These are phyloP conservation scores for Nannobrachium achirus DNA, from an alignment of 2,113 vertebrate genomes.

Conservation along the genomic window DNA sequence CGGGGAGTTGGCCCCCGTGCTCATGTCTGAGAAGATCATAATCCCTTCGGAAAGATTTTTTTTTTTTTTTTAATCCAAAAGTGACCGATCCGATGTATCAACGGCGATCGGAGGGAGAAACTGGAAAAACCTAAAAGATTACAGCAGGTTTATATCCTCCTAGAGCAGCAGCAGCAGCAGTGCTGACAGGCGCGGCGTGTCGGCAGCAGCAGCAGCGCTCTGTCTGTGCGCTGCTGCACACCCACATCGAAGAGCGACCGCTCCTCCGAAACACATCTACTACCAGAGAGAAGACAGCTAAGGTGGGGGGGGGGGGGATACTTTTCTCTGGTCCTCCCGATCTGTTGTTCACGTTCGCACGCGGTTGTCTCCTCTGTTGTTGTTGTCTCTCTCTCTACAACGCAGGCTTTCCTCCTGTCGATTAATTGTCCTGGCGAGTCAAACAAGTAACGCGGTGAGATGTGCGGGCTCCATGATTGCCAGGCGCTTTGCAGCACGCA, in stretches of 20 bases:
- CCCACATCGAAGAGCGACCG: conserved; percentile 44
- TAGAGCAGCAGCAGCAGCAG: conserved; percentile 21
- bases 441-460: conserved; percentile 28
- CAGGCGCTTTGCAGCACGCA: conserved; percentile 73
- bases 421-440: too few species aligned
- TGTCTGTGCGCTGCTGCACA: conserved; percentile 58
- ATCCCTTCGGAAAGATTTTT: conserved; percentile 77
- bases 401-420: background rate
- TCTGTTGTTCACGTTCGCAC: too few species aligned
- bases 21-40: conserved; percentile 99
- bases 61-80: too few species aligned
- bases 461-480: conserved; percentile 60
- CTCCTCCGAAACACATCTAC: too few species aligned
- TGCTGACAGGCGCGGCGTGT: conserved; percentile 67
- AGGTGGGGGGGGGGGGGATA: background rate
- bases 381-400: conserved; percentile 6
- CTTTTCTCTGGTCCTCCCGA: background rate
- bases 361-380: background rate
- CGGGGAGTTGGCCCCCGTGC: conserved; percentile 90
- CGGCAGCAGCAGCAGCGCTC: conserved; percentile 51
- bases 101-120: background rate
- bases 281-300: too few species aligned
- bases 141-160: conserved; percentile 13
- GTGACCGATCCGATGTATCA: conserved; percentile 63
- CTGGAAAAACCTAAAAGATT: conserved; percentile 8